Evolutionary conservation across 2,113 vertebrate species (phyloP).

Genomic region (Heteronetta atricapilla): DNA sequence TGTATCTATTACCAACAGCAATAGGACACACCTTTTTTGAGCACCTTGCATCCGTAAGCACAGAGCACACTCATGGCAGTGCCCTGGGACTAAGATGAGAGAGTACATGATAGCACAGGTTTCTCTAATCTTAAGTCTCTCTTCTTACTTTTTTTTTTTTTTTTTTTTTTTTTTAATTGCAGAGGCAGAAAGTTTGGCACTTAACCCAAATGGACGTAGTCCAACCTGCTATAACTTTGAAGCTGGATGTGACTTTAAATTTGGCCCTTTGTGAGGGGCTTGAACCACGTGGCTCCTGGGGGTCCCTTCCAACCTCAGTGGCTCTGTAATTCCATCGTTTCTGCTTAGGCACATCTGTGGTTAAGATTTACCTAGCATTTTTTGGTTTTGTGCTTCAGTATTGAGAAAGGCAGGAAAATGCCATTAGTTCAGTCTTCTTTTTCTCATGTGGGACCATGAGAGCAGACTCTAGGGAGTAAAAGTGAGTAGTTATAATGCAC

Average conservation of each 20-base stretch:
- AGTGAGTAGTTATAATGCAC: background rate
- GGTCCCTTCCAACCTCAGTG: background rate
- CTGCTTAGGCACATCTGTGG: background rate
- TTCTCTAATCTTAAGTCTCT: background rate
- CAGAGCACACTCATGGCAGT: background rate
- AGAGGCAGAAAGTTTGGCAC: background rate
- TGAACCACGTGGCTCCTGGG: background rate
- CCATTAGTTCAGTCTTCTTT: background rate
- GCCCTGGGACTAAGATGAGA: background rate
- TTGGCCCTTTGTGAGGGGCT: background rate
- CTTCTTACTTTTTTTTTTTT: background rate
- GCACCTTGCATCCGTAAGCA: background rate
- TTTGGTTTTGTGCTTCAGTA: background rate
- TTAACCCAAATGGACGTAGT: background rate
- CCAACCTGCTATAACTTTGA: background rate
- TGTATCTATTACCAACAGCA: background rate
- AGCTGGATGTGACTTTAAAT: background rate
- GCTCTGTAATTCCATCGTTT: background rate
- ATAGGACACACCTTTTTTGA: background rate
- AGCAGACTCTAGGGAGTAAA: background rate
- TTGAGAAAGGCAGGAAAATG: background rate
- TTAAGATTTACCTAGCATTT: accelerated
- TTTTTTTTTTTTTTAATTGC: background rate
- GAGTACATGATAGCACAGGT: background rate
- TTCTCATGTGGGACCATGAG: background rate